phyloP scores from a whole-genome alignment of 2,888 invertebrate genomes.

The Andrena camellia region DNA sequence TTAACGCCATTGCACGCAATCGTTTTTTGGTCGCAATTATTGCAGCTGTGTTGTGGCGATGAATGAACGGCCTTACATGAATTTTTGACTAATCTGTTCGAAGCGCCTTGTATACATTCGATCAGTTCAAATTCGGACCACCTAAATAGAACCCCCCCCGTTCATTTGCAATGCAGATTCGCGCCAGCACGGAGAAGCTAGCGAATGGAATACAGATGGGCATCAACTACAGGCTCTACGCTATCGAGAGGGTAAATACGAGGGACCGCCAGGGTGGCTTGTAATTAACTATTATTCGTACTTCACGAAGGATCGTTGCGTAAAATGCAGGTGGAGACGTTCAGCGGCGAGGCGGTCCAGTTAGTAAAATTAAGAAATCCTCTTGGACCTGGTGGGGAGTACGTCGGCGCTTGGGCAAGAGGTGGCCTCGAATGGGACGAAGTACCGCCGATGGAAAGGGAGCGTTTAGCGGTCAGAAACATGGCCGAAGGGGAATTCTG shows the following conservation, averaged over 20 bases:
- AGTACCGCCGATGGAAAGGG: conserved; percentile 90
- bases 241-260: conserved; percentile 89
- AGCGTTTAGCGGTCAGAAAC: conserved; percentile 89
- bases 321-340: conserved; percentile 88
- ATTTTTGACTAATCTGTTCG: too few species aligned
- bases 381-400: conserved; percentile 88
- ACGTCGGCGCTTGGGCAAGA: conserved; percentile 90
- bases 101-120: too few species aligned
- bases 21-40: too few species aligned
- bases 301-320: conserved; percentile 23
- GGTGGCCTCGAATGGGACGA: conserved; percentile 92
- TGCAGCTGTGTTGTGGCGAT: too few species aligned
- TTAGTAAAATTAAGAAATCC: conserved; percentile 91
- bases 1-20: too few species aligned
- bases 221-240: conserved; percentile 92
- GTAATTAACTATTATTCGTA: neutral
- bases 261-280: neutral
- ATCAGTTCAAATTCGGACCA: neutral
- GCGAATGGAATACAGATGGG: conserved; percentile 91
- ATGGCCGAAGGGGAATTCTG: conserved; percentile 91
- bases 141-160: neutral
- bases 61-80: too few species aligned
- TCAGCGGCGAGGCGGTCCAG: conserved; percentile 90
- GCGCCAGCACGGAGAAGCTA: conserved; percentile 88
- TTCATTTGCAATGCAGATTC: conserved; percentile 84